Evolutionary conservation across 2,888 invertebrate species (phyloP).

Genomic region (Selenia dentaria): DNA sequence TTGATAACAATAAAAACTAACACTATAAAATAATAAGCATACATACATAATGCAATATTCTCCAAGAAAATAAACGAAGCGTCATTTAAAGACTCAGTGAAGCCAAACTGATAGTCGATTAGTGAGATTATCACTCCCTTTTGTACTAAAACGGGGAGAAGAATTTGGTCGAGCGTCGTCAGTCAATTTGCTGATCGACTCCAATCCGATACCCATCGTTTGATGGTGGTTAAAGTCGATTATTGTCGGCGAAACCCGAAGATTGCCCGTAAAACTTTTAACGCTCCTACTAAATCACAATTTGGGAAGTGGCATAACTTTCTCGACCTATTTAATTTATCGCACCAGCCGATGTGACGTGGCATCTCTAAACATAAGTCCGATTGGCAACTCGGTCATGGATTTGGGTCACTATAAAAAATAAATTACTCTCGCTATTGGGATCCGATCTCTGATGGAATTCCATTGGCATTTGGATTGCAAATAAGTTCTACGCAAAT

Average conservation of each 20-base stretch:
- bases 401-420: constrained; percentile 35
- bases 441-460: constrained; percentile 4
- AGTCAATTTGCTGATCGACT: constrained; percentile 53
- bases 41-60: too few species aligned
- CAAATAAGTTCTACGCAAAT: constrained; percentile 6
- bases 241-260: constrained; percentile 59
- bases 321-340: constrained; percentile 64
- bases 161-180: constrained; percentile 50
- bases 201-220: constrained; percentile 49
- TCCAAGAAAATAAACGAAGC: constrained; percentile 12
- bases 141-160: constrained; percentile 38
- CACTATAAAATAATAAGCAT: too few species aligned
- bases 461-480: constrained; percentile 18
- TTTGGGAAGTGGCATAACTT: constrained; percentile 56
- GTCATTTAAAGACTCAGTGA: constrained; percentile 21
- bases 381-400: constrained; percentile 29
- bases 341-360: constrained; percentile 37
- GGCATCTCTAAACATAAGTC: constrained; percentile 47
- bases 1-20: too few species aligned
- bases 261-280: constrained; percentile 73
- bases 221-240: constrained; percentile 61
- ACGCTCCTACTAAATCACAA: constrained; percentile 67
- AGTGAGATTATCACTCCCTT: constrained; percentile 31
- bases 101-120: constrained; percentile 35
- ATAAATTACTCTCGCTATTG: constrained; percentile 13